Conservation (phyloP, 2,797 vertebrate species). For the Enteromius radiatus region DNA sequence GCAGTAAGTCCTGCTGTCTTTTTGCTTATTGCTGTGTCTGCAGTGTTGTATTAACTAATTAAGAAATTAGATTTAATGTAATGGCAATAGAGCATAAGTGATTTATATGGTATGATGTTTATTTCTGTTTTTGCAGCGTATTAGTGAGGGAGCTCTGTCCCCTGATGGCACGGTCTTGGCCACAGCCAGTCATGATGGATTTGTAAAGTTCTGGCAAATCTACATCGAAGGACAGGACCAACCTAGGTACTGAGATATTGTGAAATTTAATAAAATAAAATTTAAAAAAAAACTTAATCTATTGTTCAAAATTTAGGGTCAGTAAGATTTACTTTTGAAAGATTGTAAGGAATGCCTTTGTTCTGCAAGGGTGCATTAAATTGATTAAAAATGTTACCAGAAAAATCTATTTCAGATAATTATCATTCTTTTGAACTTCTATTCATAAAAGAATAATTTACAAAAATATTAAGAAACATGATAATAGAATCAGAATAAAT, state of each 20-base stretch:
- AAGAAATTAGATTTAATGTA: neutral
- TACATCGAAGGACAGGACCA: constrained; percentile 96
- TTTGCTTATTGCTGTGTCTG: neutral
- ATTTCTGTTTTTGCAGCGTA: constrained; percentile 74
- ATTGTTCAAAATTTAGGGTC: neutral
- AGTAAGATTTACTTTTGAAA: constrained; percentile 3
- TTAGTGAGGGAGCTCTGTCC: constrained; percentile 96
- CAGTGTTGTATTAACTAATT: neutral
- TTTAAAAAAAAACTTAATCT: neutral
- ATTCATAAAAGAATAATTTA: neutral
- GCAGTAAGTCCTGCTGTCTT: constrained; percentile 75
- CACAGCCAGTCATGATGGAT: constrained; percentile 96
- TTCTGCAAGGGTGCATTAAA: neutral
- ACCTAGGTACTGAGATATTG: constrained; percentile 82
- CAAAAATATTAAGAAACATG: neutral
- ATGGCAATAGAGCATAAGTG: neutral
- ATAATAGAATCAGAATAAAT: neutral
- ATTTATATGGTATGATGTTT: constrained; percentile 3
- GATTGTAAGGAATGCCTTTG: neutral
- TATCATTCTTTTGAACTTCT: neutral
- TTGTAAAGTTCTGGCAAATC: constrained; percentile 99
- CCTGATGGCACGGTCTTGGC: constrained; percentile 96
- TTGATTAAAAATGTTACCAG: neutral
- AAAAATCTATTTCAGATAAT: neutral
- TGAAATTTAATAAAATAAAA: neutral